These are phyloP conservation scores for Brachyhypopomus gauderio DNA, from an alignment of 2,113 vertebrate species.

Conservation along the genomic window DNA sequence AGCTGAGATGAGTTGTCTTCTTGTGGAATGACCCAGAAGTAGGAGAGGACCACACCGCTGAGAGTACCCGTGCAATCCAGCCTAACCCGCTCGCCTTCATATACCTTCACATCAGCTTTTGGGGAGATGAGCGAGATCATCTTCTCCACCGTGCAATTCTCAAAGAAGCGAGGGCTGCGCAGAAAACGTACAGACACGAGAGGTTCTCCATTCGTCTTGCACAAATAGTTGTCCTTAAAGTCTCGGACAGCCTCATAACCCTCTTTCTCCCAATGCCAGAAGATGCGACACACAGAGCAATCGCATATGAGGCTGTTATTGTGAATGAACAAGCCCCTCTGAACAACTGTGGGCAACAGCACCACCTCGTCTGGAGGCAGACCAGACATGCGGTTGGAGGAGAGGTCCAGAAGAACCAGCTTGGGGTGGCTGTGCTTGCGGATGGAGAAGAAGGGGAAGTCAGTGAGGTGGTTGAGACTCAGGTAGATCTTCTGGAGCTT, in stretches of 20 bases:
- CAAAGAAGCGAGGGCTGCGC: constrained; percentile 76
- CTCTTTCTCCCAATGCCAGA: constrained; percentile 83
- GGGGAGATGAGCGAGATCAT: constrained; percentile 52
- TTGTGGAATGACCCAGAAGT: constrained; percentile 83
- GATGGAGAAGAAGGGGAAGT: constrained; percentile 86
- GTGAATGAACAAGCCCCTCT: constrained; percentile 89
- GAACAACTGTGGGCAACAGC: constrained; percentile 78
- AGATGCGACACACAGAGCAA: constrained; percentile 83
- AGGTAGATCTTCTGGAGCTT: constrained; percentile 86
- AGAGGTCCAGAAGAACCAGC: constrained; percentile 88
- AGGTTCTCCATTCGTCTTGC: constrained; percentile 74
- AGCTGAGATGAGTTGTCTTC: constrained; percentile 75
- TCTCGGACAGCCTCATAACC: constrained; percentile 82
- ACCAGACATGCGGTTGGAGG: constrained; percentile 83
- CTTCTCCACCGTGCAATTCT: constrained; percentile 78
- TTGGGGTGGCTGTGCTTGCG: constrained; percentile 81
- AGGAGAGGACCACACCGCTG: constrained; percentile 69
- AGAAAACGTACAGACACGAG: constrained; percentile 77
- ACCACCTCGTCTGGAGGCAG: constrained; percentile 83
- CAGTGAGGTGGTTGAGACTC: constrained; percentile 87
- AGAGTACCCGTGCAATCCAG: constrained; percentile 81
- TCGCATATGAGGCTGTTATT: constrained; percentile 91
- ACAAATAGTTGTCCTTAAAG: constrained; percentile 83
- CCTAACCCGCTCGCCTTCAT: constrained; percentile 75
- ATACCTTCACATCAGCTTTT: constrained; percentile 69